Conservation (phyloP, 2,888 invertebrate species). For the Prenolepis imparis region DNA sequence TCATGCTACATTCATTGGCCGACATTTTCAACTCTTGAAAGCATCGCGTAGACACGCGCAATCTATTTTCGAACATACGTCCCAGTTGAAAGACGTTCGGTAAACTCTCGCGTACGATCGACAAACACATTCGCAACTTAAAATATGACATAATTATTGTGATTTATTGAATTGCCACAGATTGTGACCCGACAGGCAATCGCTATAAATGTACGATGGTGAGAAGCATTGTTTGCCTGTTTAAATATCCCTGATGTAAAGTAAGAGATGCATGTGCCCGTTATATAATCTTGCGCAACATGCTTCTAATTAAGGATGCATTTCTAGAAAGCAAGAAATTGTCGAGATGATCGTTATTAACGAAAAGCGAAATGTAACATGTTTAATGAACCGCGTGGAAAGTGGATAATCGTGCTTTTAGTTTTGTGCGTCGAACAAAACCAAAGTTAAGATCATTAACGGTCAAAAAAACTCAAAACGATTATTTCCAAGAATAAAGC, state of each 20-base stretch:
- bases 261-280: not conserved
- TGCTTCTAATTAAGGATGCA: not conserved
- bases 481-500: not conserved
- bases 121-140: conserved; percentile 35
- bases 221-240: not conserved
- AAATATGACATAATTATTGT: conserved; percentile 48
- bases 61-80: conserved; percentile 50
- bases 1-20: conserved; percentile 22
- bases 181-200: not conserved
- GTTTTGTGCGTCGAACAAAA: conserved; percentile 16
- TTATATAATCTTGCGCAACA: not conserved
- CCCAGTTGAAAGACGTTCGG: conserved; percentile 36
- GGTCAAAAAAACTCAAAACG: not conserved
- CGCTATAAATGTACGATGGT: not conserved
- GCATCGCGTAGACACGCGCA: conserved; percentile 32
- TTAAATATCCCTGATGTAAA: not conserved
- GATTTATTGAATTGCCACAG: conserved; percentile 14
- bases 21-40: conserved; percentile 29
- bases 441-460: not conserved
- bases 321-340: not conserved
- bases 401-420: conserved; percentile 2
- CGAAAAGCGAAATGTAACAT: conserved; percentile 25
- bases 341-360: too few species aligned
- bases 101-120: conserved; percentile 27
- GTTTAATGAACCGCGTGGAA: conserved; percentile 13